Evolutionary conservation across 2,888 invertebrate species (phyloP), one percentile per base, ranked within the genome.

Genomic region (Tenthredo notha): DNA sequence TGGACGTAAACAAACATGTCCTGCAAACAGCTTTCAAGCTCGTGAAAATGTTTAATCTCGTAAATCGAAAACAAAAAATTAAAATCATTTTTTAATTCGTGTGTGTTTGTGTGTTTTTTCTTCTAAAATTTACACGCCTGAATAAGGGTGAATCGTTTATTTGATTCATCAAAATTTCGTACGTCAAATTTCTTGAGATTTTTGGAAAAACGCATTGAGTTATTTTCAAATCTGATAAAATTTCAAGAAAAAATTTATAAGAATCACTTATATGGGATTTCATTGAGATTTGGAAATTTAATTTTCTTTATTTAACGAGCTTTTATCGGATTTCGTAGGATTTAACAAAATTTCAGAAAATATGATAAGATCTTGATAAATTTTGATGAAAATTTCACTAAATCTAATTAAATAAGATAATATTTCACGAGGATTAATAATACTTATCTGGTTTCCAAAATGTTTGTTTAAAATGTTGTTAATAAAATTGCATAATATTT

Each of bases 1-100:
- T 18, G 18, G 1, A 37, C 33, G 70, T 37, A 70, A 70, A 70
- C 70, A 70, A 37, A 37, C 70, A 70, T 70, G 18, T 12, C 37
- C 70, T 37, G 18, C 25, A 6, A 25, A 21, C 61, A 61, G 54
- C 25, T 10, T 25, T 61, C 61, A 37, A 37, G 70, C 70, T 70
- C 70, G 70, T 70, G n/a, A 70, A 70, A 37, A 33, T 37, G n/a
- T 67, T 70, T 37, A 33, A 70, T 70, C 37, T 70, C 18, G 15
- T 70, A 9, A 37, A 12, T 37, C 70, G n/a, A 29, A 70, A 70
- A 70, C 33, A 37, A 15, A 5, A 70, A 12, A 37, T 18, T 70
- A 37, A n/a, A 12, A 70, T 25, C 21, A 15, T 12, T 67, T 67
- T 67, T 29, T 15, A 0, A 67, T 67, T 29, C 33, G 1, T 1